A percentile compares a stretch with the other conserved stretches of the same genome.
Evolutionary conservation across 2,797 vertebrate species (phyloP).

Genomic region (Oreochromis grahami): DNA sequence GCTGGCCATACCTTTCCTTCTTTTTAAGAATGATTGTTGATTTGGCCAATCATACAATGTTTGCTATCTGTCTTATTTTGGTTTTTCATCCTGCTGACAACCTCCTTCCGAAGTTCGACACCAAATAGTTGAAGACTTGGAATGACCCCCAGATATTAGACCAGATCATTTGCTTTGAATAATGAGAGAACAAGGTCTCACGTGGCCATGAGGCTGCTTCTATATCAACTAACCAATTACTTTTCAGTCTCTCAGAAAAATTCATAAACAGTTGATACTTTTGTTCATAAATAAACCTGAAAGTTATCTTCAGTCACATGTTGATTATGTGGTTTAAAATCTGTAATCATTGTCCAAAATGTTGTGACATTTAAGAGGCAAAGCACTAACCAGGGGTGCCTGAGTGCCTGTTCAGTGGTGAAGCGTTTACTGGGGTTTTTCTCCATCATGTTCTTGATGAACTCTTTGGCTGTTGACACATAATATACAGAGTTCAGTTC

Average conservation of each 20-base stretch:
- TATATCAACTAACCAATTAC: neutral
- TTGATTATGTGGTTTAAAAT: neutral
- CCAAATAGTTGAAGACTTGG: neutral
- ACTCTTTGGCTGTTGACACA: slow-evolving; percentile 86
- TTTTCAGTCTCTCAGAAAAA: neutral
- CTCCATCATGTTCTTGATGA: slow-evolving; percentile 88
- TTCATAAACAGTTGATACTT: neutral
- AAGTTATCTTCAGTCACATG: neutral
- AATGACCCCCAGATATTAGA: neutral
- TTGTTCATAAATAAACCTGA: neutral
- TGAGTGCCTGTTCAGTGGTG: slow-evolving; percentile 86
- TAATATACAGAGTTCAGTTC: neutral
- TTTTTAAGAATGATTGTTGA: neutral
- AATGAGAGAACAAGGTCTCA: neutral
- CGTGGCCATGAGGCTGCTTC: neutral
- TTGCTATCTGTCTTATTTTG: neutral
- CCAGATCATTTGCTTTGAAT: neutral
- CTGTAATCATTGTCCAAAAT: neutral
- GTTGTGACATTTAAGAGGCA: too few species aligned
- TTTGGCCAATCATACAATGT: neutral
- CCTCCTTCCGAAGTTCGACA: neutral
- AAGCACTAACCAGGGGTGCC: slow-evolving; percentile 86
- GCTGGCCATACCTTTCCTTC: neutral
- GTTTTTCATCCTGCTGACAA: neutral
- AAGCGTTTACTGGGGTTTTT: slow-evolving; percentile 84